Evolutionary conservation across 2,113 vertebrate species (phyloP), one percentile per base, ranked within the genome.

Genomic region (Dromaius novaehollandiae): DNA sequence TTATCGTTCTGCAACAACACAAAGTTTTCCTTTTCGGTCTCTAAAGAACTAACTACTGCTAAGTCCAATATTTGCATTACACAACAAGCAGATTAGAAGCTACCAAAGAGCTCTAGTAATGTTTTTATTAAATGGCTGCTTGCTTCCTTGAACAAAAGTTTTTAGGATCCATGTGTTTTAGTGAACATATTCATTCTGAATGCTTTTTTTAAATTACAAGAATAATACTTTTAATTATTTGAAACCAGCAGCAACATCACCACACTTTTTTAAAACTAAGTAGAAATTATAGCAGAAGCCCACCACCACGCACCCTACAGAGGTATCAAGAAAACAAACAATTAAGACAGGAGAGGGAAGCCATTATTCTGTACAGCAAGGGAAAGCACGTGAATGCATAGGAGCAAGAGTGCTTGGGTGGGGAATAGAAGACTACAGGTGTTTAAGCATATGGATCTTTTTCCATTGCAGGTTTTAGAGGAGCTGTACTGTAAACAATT

Each of bases 331-430:
- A 84, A 58, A 63, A 38, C 5, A 53, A 44, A 17, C 0, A 2
- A 46, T 44, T 51, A 25, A 58, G 32, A 61, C 4, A 32, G 30
- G 13, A 63, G 9, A 58, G 15, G 18, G 14, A 58, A 60, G 24
- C 10, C 3, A 42, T 8, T 42, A 42, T 22, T 77, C 28, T 12
- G 4, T 10, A 40, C 3, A 34, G 28, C 22, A 8, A 34, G 38
- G 26, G 20, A 20, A 30, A 63, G 46, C 1, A 3, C 4, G 2
- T 7, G 14, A 48, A 22, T 3, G 7, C 11, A 40, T 6, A 73
- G 13, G 32, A 44, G 32, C 42, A 30, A 22, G n/a, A 38, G 36
- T 9, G 34, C 46, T 42, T 69, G 34, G 22, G 18, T 36, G 17
- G 20, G 18, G 19, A 74, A 60, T 6, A 74, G 13, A 13, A 14